Evolutionary conservation across 2,797 vertebrate genomes (phyloP).

Genomic region (Notolepis coatsorum): DNA sequence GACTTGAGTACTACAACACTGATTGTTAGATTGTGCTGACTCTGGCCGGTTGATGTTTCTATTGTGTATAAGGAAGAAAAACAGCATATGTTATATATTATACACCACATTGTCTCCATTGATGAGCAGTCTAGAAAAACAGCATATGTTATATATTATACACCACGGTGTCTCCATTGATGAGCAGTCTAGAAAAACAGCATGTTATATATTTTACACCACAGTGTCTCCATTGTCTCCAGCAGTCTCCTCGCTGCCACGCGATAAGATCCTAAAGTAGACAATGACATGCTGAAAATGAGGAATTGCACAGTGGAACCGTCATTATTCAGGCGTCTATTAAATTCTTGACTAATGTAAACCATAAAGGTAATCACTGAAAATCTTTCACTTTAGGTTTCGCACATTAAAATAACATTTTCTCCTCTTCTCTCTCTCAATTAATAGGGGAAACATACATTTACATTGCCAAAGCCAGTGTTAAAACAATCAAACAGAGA

Average conservation of each 20-base stretch:
- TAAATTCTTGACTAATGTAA: slow-evolving; percentile 50
- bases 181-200: slow-evolving; percentile 46
- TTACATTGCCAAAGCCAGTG: slow-evolving; percentile 17
- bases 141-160: too few species aligned
- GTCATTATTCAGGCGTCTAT: slow-evolving; percentile 39
- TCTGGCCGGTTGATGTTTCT: slow-evolving; percentile 46
- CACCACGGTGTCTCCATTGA: slow-evolving; percentile 58
- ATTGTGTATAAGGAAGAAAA: slow-evolving; percentile 67
- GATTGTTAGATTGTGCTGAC: slow-evolving; percentile 75
- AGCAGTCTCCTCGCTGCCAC: slow-evolving; percentile 33
- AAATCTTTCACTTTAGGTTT: slow-evolving; percentile 50
- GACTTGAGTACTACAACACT: too few species aligned
- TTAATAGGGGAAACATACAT: slow-evolving; percentile 44
- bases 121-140: too few species aligned
- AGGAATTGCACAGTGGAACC: slow-evolving; percentile 32
- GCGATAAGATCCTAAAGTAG: slow-evolving; percentile 61
- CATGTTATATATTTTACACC: too few species aligned
- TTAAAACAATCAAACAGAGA: slow-evolving; percentile 13
- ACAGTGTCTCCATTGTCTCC: slow-evolving; percentile 61
- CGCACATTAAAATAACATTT: slow-evolving; percentile 34
- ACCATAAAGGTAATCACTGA: slow-evolving; percentile 51
- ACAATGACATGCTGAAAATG: slow-evolving; percentile 55
- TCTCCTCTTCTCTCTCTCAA: too few species aligned
- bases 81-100: too few species aligned
- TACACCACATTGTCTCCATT: slow-evolving; percentile 57